A percentile compares a stretch with the other conserved stretches of the same genome.
These are phyloP conservation scores for Agonum fuliginosum DNA, from an alignment of 2,888 invertebrate genomes.

Conservation along the genomic window DNA sequence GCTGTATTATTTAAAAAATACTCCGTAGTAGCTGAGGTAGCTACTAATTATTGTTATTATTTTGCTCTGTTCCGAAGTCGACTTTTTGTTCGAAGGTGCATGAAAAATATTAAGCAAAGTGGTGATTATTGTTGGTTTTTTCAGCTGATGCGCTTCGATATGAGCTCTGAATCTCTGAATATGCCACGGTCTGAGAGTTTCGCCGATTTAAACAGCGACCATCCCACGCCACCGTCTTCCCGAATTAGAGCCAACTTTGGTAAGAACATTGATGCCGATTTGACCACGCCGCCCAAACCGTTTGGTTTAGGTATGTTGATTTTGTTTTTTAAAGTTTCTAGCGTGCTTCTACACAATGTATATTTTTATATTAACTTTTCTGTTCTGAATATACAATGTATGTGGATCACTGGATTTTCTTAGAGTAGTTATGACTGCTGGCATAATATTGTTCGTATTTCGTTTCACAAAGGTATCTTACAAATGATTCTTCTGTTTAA, in stretches of 20 bases:
- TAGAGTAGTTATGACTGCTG: constrained; percentile 53
- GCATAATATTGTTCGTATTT: constrained; percentile 44
- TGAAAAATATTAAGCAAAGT: too few species aligned
- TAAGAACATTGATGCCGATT: constrained; percentile 73
- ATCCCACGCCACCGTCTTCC: constrained; percentile 69
- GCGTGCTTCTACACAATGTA: constrained; percentile 44
- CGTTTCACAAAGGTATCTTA: constrained; percentile 36
- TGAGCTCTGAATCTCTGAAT: constrained; percentile 86
- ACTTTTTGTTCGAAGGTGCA: not conserved
- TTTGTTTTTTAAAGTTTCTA: constrained; percentile 18
- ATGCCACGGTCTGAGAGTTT: constrained; percentile 90
- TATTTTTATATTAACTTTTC: constrained; percentile 54
- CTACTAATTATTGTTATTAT: constrained; percentile 3
- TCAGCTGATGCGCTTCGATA: constrained; percentile 88
- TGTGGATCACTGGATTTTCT: constrained; percentile 51
- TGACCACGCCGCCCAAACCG: constrained; percentile 81
- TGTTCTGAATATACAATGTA: constrained; percentile 50
- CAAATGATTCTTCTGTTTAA: constrained; percentile 12
- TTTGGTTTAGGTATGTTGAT: constrained; percentile 86
- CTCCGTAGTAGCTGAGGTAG: not conserved
- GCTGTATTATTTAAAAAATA: constrained; percentile 28
- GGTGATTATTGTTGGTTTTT: too few species aligned
- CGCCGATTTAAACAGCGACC: constrained; percentile 85
- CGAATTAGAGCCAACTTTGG: constrained; percentile 67
- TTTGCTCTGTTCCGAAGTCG: not conserved